Base-by-base conservation (phyloP, 2,888 invertebrate genomes). In the Tipula lateralis region DNA sequence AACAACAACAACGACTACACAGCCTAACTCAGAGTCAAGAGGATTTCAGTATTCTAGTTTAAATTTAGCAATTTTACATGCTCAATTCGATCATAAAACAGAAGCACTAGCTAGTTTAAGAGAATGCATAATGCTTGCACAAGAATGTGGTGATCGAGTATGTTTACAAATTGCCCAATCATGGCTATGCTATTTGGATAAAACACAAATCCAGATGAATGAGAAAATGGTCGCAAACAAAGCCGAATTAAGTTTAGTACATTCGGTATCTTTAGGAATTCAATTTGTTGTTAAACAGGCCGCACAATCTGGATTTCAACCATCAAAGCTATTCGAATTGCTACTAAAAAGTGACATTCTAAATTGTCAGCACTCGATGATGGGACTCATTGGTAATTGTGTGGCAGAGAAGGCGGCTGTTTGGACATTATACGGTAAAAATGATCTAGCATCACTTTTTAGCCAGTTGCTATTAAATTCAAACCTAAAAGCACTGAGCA, bases 381-480 rank as follows among this genome's bases (percentile, higher is more conserved):
- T 94, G 2, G 96, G 96, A 87, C 91, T 97, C 84, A 94, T 95
- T 86, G 94, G 95, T 86, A 94, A 95, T 86, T 95, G 95, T 29
- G 92, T 95, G 87, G 94, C 95, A 0, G 94, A 96, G 89, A 94
- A 96, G 87, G 94, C 96, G 0, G 95, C 96, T 0, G 91, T 98
- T 9, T 97, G 97, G 97, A 92, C 94, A 13, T 92, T 96, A 85
- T 97, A 97, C 89, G 98, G 98, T 0, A 95, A 96, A 89, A 94
- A 94, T 0, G 95, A 96, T 89, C 94, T 97, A 93, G 94, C 95
- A 0, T 94, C 95, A 0, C 91, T 97, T 39, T 94, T 94, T 89
- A 94, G 95, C 84, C 97, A 97, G 89, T 89, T 96, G 13, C 90
- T 97, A 50, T 91, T 97, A 0, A 93, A 95, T 87, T 91, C 96